A percentile compares a stretch with the other conserved stretches of the same genome.
phyloP scores from a whole-genome alignment of 92 coral and sea anemone species.

The Pocillopora meandrina region DNA sequence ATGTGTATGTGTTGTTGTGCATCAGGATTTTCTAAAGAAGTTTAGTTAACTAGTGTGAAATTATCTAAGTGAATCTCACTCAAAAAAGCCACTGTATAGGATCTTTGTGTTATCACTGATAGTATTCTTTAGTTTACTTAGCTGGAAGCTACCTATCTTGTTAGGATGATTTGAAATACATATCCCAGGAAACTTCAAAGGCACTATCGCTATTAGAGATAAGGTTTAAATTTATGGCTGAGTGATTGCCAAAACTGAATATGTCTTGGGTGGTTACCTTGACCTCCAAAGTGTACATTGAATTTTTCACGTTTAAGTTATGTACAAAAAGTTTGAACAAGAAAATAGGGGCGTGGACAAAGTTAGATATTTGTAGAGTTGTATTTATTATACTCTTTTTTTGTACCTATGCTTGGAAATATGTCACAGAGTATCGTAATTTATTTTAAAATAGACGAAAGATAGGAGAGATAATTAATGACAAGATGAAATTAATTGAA shows the following conservation, averaged over 20 bases:
- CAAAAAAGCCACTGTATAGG: too few species aligned
- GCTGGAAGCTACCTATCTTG: neutral
- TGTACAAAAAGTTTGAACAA: neutral
- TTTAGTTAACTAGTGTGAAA: too few species aligned
- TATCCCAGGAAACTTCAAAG: neutral
- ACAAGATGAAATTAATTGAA: neutral
- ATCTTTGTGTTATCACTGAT: neutral
- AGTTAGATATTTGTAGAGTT: neutral
- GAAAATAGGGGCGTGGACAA: neutral
- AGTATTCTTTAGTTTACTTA: neutral
- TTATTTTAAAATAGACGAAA: neutral
- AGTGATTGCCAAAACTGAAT: neutral
- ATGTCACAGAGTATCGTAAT: conserved; percentile 1
- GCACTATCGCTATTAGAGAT: neutral
- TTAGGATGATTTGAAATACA: neutral
- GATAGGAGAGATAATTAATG: neutral
- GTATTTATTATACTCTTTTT: conserved; percentile 23
- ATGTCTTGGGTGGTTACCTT: neutral
- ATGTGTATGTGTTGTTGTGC: too few species aligned
- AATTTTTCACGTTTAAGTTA: neutral
- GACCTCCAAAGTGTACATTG: neutral
- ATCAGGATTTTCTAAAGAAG: neutral
- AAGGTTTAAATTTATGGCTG: too few species aligned
- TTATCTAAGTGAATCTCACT: too few species aligned
- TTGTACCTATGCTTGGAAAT: neutral